Base-by-base conservation (phyloP, 2,113 vertebrate species). In the Neolamprologus ventralis region DNA sequence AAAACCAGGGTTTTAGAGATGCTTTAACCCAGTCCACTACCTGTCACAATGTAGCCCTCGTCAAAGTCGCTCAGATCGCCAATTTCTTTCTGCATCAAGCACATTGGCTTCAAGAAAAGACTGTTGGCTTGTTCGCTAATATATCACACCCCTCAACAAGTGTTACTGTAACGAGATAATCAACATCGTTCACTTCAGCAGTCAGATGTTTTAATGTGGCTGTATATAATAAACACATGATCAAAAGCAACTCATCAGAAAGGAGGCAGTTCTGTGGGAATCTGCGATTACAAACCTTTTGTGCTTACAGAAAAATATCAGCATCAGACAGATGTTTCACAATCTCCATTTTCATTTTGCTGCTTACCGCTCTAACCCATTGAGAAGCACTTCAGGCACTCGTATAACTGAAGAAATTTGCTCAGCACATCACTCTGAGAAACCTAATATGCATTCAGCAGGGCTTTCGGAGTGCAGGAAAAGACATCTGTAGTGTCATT, bases 331-430 rank as follows among this genome's bases (percentile, higher is more conserved):
- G 9, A 40, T 81, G 33, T 85, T 80, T 90, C 35, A 21, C 79
- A 87, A 85, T 71, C 57, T 71, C 63, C 63, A 31, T 79, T 88
- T 88, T 82, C 54, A 83, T 82, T 75, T 81, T 7, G n/a, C 73
- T 11, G 14, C 75, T 82, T 81, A 28, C 9, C 12, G 19, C 75
- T 86, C 5, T n/a, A 40, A 85, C 80, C 71, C 75, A 82, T 85
- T 94, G 81, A 83, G 37, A 89, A 82, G 68, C 82, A 73, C 83
- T 85, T 89, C 54, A 85, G 33, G 80, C 4, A 81, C 73, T 58
- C 5, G 26, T 37, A 12, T 87, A 57, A 13, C 12, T 81, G 23
- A 75, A 71, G 14, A 60, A 89, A 57, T 51, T 60, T 79, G 42
- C 54, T 57, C 12, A 73, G 40, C 68, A 19, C 33, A 35, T 78